These are phyloP conservation scores for Glareola pratincola DNA, from an alignment of 2,113 vertebrate species.

Conservation along the genomic window DNA sequence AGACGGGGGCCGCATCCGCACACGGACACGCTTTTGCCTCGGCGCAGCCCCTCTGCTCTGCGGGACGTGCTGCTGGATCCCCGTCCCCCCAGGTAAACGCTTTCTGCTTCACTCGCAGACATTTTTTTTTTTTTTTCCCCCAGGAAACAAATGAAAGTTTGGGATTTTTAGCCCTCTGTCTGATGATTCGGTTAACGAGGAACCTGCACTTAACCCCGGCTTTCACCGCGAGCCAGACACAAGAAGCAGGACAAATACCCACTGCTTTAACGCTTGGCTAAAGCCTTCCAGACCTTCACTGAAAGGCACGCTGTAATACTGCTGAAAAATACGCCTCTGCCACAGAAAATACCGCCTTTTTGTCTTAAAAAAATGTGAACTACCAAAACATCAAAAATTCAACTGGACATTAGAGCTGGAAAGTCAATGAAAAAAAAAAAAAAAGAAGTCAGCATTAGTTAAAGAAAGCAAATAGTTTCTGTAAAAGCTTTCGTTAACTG, in stretches of 20 bases:
- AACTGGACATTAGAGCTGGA: neutral
- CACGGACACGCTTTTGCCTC: neutral
- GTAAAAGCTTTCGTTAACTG: neutral
- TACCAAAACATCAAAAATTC: neutral
- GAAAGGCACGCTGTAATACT: neutral
- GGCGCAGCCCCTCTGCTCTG: neutral
- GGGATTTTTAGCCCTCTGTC: neutral
- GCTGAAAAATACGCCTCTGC: neutral
- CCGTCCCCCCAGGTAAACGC: neutral
- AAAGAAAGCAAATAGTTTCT: neutral
- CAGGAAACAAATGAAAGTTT: neutral
- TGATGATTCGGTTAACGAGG: neutral
- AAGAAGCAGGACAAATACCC: neutral
- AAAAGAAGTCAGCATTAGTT: neutral
- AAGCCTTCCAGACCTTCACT: neutral
- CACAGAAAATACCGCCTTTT: neutral
- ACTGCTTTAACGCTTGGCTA: no score
- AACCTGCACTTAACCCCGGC: neutral
- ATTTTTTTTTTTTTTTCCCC: neutral
- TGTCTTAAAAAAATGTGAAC: neutral
- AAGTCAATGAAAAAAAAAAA: neutral
- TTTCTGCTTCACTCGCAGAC: neutral
- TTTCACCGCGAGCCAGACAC: neutral
- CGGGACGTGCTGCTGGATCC: neutral
- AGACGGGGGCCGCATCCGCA: neutral